Evolutionary conservation across 30 jellyfish, hydroid and myxozoan species (phyloP).

Genomic region (Aurelia aurita): DNA sequence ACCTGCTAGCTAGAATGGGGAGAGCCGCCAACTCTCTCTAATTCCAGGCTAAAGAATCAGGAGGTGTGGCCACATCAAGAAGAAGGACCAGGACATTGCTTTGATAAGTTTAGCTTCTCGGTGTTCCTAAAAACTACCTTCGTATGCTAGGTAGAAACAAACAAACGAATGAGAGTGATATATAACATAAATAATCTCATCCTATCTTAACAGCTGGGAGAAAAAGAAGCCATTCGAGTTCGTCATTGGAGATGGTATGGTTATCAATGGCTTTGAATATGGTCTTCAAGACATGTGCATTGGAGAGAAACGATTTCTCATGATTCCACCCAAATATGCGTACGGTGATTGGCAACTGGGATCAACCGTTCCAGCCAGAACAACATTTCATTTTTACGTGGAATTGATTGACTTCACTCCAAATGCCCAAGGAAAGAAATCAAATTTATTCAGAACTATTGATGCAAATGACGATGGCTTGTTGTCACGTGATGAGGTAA

Average conservation of each 20-base stretch:
- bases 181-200: too few relatives aligned
- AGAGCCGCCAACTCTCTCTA: too few relatives aligned
- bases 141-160: too few relatives aligned
- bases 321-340: constrained; percentile 92
- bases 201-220: constrained; percentile 7
- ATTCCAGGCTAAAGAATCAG: too few relatives aligned
- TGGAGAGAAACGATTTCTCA: constrained; percentile 90
- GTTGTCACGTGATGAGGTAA: constrained; percentile 90
- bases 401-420: constrained; percentile 80
- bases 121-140: too few relatives aligned
- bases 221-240: constrained; percentile 74
- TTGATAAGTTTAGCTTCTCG: too few relatives aligned
- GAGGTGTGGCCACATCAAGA: too few relatives aligned
- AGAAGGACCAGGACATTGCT: too few relatives aligned
- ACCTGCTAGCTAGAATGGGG: too few relatives aligned
- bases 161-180: too few relatives aligned
- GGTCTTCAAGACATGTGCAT: constrained; percentile 97
- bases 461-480: constrained; percentile 88
- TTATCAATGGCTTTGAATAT: constrained; percentile 89
- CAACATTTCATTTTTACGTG: constrained; percentile 73
- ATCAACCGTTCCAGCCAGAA: constrained; percentile 86
- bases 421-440: constrained; percentile 65
- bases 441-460: constrained; percentile 74
- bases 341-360: constrained; percentile 88
- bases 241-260: constrained; percentile 89